Evolutionary conservation across 2,113 vertebrate genomes (phyloP).

Genomic region (Micronycteris hirsuta): DNA sequence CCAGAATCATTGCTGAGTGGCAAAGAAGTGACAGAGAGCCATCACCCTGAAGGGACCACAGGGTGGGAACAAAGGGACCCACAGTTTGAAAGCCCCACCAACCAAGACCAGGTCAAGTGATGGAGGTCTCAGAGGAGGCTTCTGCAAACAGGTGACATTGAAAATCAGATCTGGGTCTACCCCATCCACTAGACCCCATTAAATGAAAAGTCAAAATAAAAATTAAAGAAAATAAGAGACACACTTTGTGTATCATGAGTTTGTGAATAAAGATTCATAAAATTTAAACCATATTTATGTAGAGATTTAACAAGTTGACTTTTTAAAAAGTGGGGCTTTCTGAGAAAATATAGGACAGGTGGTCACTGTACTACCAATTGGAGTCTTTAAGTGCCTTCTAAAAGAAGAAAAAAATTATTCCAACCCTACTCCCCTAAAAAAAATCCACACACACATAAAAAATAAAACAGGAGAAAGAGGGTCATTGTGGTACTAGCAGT

Average conservation of each 20-base stretch:
- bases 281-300: background rate
- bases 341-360: background rate
- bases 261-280: background rate
- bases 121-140: background rate
- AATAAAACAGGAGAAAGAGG: constrained; percentile 26
- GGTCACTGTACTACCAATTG: background rate
- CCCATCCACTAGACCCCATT: background rate
- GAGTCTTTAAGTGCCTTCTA: background rate
- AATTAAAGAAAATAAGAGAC: background rate
- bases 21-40: background rate
- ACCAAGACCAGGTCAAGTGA: background rate
- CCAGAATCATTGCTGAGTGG: background rate
- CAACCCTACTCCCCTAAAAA: background rate
- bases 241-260: background rate
- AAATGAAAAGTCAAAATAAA: background rate
- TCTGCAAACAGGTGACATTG: background rate
- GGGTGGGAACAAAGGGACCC: too few relatives aligned
- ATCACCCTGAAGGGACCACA: background rate
- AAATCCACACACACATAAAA: background rate
- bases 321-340: background rate
- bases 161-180: background rate
- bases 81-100: background rate
- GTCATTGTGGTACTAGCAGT: constrained; percentile 2
- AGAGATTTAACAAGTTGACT: background rate
- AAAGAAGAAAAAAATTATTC: constrained; percentile 16